A percentile compares a stretch with the other conserved stretches of the same genome.
These are phyloP conservation scores for Galaxias olidus DNA, from an alignment of 2,797 vertebrate species.

Conservation along the genomic window DNA sequence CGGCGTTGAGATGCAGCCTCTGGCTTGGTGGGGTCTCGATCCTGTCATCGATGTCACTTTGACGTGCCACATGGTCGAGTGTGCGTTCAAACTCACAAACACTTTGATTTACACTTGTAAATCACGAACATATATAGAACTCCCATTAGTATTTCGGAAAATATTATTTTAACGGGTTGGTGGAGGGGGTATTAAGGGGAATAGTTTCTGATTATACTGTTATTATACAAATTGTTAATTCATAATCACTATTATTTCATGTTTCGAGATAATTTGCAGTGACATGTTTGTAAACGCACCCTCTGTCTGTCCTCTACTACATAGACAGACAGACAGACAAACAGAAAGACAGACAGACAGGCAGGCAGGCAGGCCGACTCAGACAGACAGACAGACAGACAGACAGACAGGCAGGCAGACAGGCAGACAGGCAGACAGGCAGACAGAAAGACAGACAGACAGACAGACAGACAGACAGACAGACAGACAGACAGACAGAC, in stretches of 20 bases:
- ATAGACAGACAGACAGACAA: not conserved
- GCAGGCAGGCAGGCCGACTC: constrained; percentile 49
- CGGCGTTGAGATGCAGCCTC: constrained; percentile 34
- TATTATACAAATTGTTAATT: no score
- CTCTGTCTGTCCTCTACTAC: no score
- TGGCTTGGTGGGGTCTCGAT: not conserved
- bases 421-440: constrained; percentile 8
- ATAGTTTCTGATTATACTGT: no score
- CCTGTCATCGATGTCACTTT: not conserved
- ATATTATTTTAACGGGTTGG: no score
- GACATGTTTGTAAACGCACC: no score
- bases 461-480: constrained; percentile 1
- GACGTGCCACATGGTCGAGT: constrained; percentile 3
- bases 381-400: constrained; percentile 10
- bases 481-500: constrained; percentile 45
- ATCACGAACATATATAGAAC: not conserved
- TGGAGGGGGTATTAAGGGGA: no score
- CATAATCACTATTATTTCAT: no score
- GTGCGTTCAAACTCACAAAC: constrained; percentile 45
- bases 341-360: constrained; percentile 32
- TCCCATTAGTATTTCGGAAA: not conserved
- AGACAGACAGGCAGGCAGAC: not conserved
- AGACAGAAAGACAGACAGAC: constrained; percentile 24
- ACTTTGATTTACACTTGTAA: not conserved
- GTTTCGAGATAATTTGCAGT: no score